Evolutionary conservation across 2,888 invertebrate species (phyloP).

Genomic region (Leptopilina myrica): DNA sequence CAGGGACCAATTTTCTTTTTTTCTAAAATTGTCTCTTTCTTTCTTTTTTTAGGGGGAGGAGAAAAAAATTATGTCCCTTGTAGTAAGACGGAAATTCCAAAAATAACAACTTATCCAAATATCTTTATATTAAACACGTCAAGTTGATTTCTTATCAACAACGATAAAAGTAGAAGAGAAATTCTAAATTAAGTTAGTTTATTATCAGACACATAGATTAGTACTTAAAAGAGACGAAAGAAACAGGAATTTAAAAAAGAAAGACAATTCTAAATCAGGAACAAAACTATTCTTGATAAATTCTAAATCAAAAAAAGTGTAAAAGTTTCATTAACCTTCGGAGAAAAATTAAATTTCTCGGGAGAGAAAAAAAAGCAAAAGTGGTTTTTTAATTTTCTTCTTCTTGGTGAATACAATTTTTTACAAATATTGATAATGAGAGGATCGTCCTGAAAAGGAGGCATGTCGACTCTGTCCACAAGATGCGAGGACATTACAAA

Average conservation of each 20-base stretch:
- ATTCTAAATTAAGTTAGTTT: conserved; percentile 49
- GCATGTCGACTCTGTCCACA: conserved; percentile 70
- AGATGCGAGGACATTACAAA: conserved; percentile 70
- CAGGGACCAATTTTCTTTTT: conserved; percentile 71
- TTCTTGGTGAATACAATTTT: too few species aligned
- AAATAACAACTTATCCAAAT: conserved; percentile 1
- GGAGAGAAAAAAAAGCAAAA: background rate
- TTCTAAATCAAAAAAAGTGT: too few species aligned
- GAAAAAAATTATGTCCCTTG: conserved; percentile 21
- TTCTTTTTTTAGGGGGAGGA: background rate
- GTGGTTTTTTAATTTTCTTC: background rate
- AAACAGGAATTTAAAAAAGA: too few species aligned
- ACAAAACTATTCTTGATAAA: too few species aligned
- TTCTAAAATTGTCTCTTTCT: background rate
- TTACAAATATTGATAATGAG: background rate
- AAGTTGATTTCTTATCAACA: conserved; percentile 1
- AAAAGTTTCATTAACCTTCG: too few species aligned
- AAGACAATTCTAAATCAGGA: too few species aligned
- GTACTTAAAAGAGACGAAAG: too few species aligned
- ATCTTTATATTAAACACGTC: background rate
- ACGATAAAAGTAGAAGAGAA: conserved; percentile 18
- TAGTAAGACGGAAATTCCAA: too few species aligned
- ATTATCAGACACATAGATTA: background rate
- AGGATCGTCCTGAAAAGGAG: conserved; percentile 55
- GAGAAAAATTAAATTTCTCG: too few species aligned